Conservation (phyloP, 2,888 invertebrate genomes). For the Agapostemon virescens region DNA sequence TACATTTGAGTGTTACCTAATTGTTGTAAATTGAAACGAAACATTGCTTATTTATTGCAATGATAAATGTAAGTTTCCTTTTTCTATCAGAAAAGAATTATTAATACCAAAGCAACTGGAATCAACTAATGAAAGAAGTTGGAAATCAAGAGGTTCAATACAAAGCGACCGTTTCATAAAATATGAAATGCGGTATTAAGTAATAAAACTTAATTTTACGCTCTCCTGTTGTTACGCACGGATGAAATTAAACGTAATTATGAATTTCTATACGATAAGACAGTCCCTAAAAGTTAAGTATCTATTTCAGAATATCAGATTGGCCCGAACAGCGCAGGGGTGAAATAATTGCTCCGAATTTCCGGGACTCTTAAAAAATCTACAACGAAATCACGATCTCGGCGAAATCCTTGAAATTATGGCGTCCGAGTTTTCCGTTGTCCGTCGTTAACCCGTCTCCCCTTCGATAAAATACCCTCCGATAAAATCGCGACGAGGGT, state of each 20-base stretch:
- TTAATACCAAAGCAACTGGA: no score
- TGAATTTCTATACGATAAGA: neutral
- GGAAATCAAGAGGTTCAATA: no score
- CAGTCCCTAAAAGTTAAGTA: neutral
- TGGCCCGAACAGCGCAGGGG: neutral
- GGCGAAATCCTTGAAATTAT: conserved; percentile 33
- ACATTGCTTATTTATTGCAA: no score
- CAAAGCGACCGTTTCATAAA: no score
- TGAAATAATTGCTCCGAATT: conserved; percentile 26
- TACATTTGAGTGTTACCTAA: no score
- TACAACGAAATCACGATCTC: neutral
- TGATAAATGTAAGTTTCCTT: no score
- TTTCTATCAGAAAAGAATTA: no score
- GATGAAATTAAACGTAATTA: neutral
- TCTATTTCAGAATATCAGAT: neutral
- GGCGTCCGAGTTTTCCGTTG: conserved; percentile 21
- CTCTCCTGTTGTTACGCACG: no score
- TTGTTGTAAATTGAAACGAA: no score
- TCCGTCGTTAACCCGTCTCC: conserved; percentile 19
- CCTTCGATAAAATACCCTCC: conserved; percentile 27
- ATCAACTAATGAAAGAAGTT: no score
- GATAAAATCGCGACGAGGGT: conserved; percentile 48
- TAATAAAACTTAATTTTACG: no score
- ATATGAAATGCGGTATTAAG: no score
- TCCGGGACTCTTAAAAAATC: neutral